These are phyloP conservation scores for Corydoras sp. DNA, from an alignment of 2,113 vertebrate genomes.

Conservation along the genomic window DNA sequence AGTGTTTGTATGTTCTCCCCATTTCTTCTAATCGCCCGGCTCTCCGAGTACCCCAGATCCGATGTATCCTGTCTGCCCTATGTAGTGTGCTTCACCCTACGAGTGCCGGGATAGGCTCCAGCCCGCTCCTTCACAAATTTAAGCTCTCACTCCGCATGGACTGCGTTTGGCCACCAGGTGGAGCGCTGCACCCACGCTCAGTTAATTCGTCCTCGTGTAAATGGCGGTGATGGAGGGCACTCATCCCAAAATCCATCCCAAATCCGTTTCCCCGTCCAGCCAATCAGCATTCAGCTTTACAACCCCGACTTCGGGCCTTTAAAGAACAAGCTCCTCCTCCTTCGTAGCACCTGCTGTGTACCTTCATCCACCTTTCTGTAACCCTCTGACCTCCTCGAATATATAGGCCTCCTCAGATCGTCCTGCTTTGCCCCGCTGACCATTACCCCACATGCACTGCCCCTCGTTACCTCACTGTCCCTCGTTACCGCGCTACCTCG, in stretches of 20 bases:
- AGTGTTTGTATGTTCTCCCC: no score
- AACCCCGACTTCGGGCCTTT: no score
- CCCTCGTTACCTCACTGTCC: neutral
- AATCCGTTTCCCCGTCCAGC: no score
- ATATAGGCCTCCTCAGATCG: neutral
- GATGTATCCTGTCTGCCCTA: no score
- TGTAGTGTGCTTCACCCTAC: no score
- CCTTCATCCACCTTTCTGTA: conserved; percentile 20
- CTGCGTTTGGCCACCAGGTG: conserved; percentile 57
- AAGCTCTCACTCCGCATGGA: neutral
- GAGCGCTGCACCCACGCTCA: conserved; percentile 41
- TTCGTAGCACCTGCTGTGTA: conserved; percentile 11
- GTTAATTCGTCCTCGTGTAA: no score
- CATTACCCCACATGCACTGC: conserved; percentile 14
- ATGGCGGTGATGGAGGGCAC: no score
- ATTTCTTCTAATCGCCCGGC: no score
- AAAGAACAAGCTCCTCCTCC: neutral
- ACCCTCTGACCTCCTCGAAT: conserved; percentile 15
- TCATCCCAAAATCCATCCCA: no score
- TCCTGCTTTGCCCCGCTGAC: conserved; percentile 31
- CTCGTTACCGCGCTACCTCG: neutral
- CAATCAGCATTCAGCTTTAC: neutral
- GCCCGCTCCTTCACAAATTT: no score
- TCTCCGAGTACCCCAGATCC: no score
- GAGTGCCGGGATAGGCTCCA: no score